These are phyloP conservation scores for Melanerpes formicivorus DNA, from an alignment of 2,113 vertebrate species.

Conservation along the genomic window DNA sequence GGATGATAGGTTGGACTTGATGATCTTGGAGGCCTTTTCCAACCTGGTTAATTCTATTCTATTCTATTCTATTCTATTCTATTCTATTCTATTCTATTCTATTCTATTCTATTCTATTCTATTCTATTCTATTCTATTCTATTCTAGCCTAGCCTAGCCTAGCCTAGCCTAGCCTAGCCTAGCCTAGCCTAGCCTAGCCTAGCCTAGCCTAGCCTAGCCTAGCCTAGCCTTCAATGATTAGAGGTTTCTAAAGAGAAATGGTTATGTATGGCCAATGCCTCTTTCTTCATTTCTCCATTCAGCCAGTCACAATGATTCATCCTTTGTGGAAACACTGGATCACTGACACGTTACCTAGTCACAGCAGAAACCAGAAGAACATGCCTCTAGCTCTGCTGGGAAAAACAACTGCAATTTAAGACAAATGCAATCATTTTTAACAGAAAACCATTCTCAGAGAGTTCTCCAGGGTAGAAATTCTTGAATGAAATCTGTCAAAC, in stretches of 20 bases:
- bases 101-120: too few species aligned
- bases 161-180: not conserved
- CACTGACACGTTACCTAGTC: not conserved
- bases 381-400: not conserved
- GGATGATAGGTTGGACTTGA: too few species aligned
- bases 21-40: too few species aligned
- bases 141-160: too few species aligned
- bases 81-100: too few species aligned
- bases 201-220: too few species aligned
- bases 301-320: not conserved
- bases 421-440: not conserved
- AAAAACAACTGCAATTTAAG: not conserved
- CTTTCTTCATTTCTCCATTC: not conserved
- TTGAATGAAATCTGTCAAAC: not conserved
- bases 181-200: too few species aligned
- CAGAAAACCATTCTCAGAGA: not conserved
- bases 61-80: too few species aligned
- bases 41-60: too few species aligned
- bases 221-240: not conserved
- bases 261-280: not conserved
- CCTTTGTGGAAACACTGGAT: not conserved
- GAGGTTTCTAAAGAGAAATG: not conserved
- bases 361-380: not conserved
- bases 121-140: too few species aligned
- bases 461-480: not conserved